Evolutionary conservation across 1,140 invertebrate species (phyloP).

Genomic region (Venturia canescens): DNA sequence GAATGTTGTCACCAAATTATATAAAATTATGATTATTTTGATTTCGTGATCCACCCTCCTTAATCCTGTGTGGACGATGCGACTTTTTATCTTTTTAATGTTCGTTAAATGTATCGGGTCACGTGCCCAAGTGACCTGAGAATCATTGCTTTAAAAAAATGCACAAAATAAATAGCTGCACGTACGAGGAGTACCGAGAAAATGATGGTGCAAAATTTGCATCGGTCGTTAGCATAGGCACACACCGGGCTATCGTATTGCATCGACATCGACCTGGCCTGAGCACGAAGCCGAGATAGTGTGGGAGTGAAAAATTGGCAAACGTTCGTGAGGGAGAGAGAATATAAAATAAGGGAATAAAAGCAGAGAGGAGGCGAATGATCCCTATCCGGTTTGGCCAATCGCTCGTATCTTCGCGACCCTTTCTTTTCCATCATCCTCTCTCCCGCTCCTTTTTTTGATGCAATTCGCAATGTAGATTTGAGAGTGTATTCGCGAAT

Average conservation of each 20-base stretch:
- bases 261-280: neutral
- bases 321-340: constrained; percentile 5
- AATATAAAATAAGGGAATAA: constrained; percentile 28
- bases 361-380: constrained; percentile 32
- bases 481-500: neutral
- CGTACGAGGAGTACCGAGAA: neutral
- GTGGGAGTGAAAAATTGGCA: constrained; percentile 38
- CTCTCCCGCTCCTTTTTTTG: neutral
- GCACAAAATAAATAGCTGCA: neutral
- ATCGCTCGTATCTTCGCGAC: constrained; percentile 31
- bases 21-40: too few species aligned
- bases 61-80: too few species aligned
- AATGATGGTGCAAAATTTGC: neutral
- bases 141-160: neutral
- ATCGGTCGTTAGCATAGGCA: neutral
- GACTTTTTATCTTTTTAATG: too few species aligned
- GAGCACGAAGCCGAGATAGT: constrained; percentile 1
- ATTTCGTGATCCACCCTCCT: too few species aligned
- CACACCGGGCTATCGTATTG: neutral
- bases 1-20: too few species aligned
- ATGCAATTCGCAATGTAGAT: neutral
- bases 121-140: too few species aligned
- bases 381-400: constrained; percentile 34
- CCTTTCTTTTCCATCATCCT: neutral
- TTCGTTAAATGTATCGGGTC: too few species aligned